phyloP scores from a whole-genome alignment of 2,797 vertebrate species.

The Synanceia verrucosa region DNA sequence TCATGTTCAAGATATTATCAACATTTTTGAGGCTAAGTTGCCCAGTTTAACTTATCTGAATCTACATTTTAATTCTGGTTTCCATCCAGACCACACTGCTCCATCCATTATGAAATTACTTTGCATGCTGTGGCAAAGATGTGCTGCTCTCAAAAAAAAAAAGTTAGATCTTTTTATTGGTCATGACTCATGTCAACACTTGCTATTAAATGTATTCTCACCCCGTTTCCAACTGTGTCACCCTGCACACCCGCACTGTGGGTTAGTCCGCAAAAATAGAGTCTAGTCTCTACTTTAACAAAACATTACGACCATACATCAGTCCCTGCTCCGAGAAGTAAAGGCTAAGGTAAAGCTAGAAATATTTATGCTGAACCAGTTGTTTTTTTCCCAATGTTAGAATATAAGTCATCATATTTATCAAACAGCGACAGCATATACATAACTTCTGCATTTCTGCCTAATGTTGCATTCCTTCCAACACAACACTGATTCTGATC shows the following conservation, averaged over 20 bases:
- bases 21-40: not conserved
- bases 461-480: slow-evolving; percentile 42
- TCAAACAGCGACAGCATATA: slow-evolving; percentile 16
- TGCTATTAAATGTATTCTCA: not conserved
- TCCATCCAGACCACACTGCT: not conserved
- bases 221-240: not conserved
- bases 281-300: not conserved
- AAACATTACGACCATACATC: not conserved
- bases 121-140: not conserved
- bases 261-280: not conserved
- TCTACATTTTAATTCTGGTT: not conserved
- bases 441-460: slow-evolving; percentile 28
- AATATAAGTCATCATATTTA: slow-evolving; percentile 31
- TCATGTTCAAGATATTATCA: not conserved
- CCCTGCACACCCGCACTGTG: not conserved
- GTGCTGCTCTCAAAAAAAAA: not conserved
- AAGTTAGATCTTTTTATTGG: not conserved
- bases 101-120: not conserved
- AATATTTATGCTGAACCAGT: slow-evolving; percentile 12
- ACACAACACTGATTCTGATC: slow-evolving; percentile 17
- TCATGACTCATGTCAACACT: not conserved
- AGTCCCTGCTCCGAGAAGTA: not conserved
- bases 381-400: not conserved
- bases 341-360: not conserved
- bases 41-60: not conserved